Conservation (phyloP, 2,888 invertebrate species). For the Meteorus colon region DNA sequence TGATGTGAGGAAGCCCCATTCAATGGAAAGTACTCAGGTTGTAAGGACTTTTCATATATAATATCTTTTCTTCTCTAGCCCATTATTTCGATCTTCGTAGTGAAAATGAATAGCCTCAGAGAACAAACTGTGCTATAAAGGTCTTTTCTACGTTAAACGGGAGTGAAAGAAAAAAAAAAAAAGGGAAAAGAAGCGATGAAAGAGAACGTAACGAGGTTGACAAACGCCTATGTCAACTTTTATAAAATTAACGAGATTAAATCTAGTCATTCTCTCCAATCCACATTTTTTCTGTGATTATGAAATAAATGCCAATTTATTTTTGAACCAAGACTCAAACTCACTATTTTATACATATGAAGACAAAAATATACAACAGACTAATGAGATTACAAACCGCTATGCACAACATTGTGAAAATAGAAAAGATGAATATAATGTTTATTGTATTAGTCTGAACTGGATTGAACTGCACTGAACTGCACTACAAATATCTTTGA, state of each 20-base stretch:
- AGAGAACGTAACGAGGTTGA: constrained; percentile 54
- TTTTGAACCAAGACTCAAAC: not conserved
- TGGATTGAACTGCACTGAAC: no score
- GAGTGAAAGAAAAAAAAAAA: constrained; percentile 21
- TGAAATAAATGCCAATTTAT: not conserved
- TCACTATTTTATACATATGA: not conserved
- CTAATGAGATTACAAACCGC: not conserved
- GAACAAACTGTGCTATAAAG: constrained; percentile 11
- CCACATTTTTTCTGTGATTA: not conserved
- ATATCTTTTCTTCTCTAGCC: constrained; percentile 9
- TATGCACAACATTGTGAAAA: no score
- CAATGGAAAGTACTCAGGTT: not conserved
- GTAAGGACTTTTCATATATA: constrained; percentile 14
- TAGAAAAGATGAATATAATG: no score
- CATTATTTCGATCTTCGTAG: not conserved
- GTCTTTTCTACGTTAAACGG: constrained; percentile 12
- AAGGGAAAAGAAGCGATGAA: constrained; percentile 8
- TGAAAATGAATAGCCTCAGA: constrained; percentile 13
- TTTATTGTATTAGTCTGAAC: no score
- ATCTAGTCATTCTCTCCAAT: constrained; percentile 38
- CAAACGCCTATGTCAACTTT: constrained; percentile 60
- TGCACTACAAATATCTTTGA: no score
- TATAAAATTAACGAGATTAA: constrained; percentile 53
- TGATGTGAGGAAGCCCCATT: not conserved
- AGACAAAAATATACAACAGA: no score